Evolutionary conservation across 2,113 vertebrate species (phyloP).

Genomic region (Nibea coibor): DNA sequence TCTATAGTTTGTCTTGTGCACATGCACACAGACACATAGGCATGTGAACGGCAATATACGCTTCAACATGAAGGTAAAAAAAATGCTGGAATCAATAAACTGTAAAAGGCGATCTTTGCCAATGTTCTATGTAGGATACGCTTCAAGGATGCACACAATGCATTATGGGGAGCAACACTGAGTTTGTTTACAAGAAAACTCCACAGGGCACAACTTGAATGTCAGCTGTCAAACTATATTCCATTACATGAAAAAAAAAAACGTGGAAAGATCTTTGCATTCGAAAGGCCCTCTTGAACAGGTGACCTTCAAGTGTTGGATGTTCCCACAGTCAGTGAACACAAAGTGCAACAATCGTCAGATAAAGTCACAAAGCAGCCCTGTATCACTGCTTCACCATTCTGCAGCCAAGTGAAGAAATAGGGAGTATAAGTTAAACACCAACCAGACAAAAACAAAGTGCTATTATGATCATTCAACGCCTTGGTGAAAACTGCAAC

Average conservation of each 20-base stretch:
- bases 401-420: neutral
- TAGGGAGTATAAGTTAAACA: neutral
- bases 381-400: neutral
- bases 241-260: neutral
- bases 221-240: neutral
- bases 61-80: neutral
- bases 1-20: neutral
- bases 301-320: slow-evolving; percentile 24
- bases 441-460: neutral
- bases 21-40: neutral
- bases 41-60: neutral
- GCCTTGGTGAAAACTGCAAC: neutral
- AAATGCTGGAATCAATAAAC: neutral
- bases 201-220: neutral
- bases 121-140: neutral
- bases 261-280: neutral
- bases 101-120: neutral
- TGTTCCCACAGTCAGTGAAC: neutral
- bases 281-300: neutral
- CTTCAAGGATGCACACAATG: neutral
- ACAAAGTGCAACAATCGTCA: neutral
- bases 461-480: neutral
- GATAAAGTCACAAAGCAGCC: slow-evolving; percentile 3
- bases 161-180: neutral
- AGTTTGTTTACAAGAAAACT: neutral